Conservation (phyloP, 1,140 invertebrate genomes). For the Leptinotarsa undecemlineata region DNA sequence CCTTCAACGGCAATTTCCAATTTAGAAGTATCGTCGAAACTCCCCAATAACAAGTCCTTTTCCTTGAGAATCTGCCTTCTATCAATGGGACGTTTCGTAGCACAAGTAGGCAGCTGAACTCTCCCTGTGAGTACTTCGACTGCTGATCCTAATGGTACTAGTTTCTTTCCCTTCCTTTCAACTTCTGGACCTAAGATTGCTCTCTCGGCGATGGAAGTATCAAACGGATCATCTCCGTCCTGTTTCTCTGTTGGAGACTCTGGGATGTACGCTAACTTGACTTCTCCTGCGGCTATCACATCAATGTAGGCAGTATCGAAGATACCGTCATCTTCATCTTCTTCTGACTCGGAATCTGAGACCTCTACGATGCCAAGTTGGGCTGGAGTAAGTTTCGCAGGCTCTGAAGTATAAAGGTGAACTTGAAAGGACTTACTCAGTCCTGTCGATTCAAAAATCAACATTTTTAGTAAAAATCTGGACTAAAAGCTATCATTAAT, state of each 20-base stretch:
- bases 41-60: slow-evolving; percentile 71
- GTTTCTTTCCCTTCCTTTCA: slow-evolving; percentile 76
- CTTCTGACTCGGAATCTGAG: slow-evolving; percentile 68
- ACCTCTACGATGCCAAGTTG: slow-evolving; percentile 60
- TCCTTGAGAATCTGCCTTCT: slow-evolving; percentile 61
- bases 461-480: no score
- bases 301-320: slow-evolving; percentile 88
- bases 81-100: slow-evolving; percentile 58
- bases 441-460: no score
- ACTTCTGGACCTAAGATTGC: slow-evolving; percentile 76
- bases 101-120: slow-evolving; percentile 67
- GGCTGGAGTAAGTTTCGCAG: slow-evolving; percentile 24
- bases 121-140: slow-evolving; percentile 83
- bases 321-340: slow-evolving; percentile 79
- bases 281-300: slow-evolving; percentile 79
- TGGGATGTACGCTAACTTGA: slow-evolving; percentile 85
- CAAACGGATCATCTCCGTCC: slow-evolving; percentile 80
- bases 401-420: slow-evolving; percentile 20
- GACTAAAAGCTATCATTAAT: no score
- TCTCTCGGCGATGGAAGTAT: slow-evolving; percentile 83
- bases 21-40: slow-evolving; percentile 59
- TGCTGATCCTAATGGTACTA: slow-evolving; percentile 79
- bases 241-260: slow-evolving; percentile 67
- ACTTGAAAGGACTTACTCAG: no score
- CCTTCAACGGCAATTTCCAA: background rate